Evolutionary conservation across 2,888 invertebrate genomes (phyloP).

Genomic region (Eutolmus rufibarbis): DNA sequence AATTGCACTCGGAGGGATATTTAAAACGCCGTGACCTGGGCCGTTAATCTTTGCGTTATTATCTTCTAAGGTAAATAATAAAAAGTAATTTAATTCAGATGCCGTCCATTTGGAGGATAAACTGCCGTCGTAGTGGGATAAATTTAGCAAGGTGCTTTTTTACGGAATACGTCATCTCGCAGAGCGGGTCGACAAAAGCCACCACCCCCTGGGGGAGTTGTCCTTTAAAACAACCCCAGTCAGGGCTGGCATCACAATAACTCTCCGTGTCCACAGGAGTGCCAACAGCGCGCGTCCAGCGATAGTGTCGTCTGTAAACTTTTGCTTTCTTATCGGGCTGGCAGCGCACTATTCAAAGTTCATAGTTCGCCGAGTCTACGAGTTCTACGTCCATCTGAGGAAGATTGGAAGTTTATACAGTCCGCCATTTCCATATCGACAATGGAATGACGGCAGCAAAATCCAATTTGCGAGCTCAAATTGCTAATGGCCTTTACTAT

Average conservation of each 20-base stretch:
- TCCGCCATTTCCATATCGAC: not conserved
- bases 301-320: not conserved
- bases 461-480: constrained; percentile 30
- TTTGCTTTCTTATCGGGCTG: not conserved
- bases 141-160: not conserved
- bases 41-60: constrained; percentile 11
- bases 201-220: not conserved
- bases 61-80: not conserved
- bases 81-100: not conserved
- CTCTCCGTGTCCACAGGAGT: not conserved
- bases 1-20: constrained; percentile 20
- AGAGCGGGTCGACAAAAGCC: not conserved
- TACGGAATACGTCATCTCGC: not conserved
- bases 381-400: not conserved
- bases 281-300: not conserved
- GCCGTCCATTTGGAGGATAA: not conserved
- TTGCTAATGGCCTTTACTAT: constrained; percentile 29
- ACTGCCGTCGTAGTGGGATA: not conserved
- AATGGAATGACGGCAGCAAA: constrained; percentile 8
- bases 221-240: not conserved
- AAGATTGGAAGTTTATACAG: not conserved
- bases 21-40: not conserved
- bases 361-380: not conserved
- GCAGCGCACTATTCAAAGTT: not conserved
- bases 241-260: not conserved